A percentile compares a stretch with the other conserved stretches of the same genome.
Evolutionary conservation across 2,113 vertebrate species (phyloP).

Genomic region (Cricetomys ansorgei): DNA sequence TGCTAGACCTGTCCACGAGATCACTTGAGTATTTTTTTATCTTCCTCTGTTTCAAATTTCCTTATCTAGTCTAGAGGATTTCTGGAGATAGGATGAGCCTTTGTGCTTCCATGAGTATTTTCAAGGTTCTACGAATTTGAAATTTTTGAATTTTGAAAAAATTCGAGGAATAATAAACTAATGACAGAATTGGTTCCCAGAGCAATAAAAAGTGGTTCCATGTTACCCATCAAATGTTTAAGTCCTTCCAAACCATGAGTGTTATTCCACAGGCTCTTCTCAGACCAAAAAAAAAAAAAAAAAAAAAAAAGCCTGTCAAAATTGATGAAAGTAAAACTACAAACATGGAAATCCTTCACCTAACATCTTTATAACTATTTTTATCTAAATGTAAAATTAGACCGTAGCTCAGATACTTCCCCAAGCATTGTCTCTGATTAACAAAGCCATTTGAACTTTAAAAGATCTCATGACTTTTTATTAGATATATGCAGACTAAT

Average conservation of each 20-base stretch:
- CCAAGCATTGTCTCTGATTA: not conserved
- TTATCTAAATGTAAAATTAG: slow-evolving; percentile 34
- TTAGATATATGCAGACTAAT: not conserved
- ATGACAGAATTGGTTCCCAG: not conserved
- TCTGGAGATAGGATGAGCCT: not conserved
- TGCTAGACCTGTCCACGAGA: not conserved
- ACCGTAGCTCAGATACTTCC: not conserved
- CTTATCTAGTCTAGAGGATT: not conserved
- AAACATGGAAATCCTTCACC: not conserved
- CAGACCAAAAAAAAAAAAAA: not conserved
- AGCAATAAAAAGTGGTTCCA: not conserved
- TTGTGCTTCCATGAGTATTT: not conserved
- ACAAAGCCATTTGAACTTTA: not conserved
- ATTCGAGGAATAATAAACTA: not conserved
- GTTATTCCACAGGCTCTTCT: not conserved
- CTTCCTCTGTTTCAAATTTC: not conserved
- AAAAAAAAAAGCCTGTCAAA: too few species aligned
- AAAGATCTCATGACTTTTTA: not conserved
- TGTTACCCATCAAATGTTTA: not conserved
- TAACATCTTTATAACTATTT: not conserved
- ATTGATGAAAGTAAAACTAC: not conserved
- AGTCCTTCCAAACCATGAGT: not conserved
- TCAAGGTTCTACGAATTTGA: not conserved
- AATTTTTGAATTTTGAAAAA: not conserved
- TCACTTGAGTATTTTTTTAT: not conserved